Evolutionary conservation across 2,797 vertebrate species (phyloP), one percentile per base, ranked within the genome.

Genomic region (Cirrhinus molitorella): DNA sequence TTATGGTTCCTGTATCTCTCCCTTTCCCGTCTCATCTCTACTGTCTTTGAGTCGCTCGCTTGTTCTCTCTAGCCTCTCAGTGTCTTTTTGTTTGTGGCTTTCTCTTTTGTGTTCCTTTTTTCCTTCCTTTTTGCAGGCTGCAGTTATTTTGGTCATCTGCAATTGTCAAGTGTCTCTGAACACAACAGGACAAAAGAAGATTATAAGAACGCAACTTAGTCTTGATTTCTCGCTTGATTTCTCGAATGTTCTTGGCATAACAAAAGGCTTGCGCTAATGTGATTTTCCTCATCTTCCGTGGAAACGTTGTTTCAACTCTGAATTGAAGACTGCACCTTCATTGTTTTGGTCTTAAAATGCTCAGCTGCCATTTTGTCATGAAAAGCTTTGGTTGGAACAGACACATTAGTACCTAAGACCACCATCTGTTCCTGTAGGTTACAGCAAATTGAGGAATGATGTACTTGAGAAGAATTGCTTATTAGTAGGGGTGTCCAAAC

Each of bases 61-160:
- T 67, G 63, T 68, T 79, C 63, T 67, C 31, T 66, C 45, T 40
- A 23, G 47, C 47, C 77, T 67, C 28, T 76, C 57, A 14, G 0
- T 73, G 57, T 65, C 47, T 76, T 57, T 51, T 47, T 47, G 55
- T 65, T 65, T 75, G 47, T 17, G 49, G 17, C 13, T 55, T 83
- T 55, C 37, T 31, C 25, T 55, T 83, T 53, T 63, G 3, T 76
- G 2, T 31, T 81, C 3, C 11, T 45, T 55, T 37, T 11, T 17
- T 21, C 25, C 11, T 55, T 17, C 12, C 11, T 45, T 68, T 68
- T 78, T 73, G 65, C 37, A 55, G 43, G 28, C 49, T 73, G 40
- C 45, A 16, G 83, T 83, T 86, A 79, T 81, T 88, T 84, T 82
- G 75, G 70, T 75, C 47, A 73, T 49, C 45, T 71, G 76, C 47